phyloP scores from a whole-genome alignment of 2,888 invertebrate species.

The Ophraella communa region DNA sequence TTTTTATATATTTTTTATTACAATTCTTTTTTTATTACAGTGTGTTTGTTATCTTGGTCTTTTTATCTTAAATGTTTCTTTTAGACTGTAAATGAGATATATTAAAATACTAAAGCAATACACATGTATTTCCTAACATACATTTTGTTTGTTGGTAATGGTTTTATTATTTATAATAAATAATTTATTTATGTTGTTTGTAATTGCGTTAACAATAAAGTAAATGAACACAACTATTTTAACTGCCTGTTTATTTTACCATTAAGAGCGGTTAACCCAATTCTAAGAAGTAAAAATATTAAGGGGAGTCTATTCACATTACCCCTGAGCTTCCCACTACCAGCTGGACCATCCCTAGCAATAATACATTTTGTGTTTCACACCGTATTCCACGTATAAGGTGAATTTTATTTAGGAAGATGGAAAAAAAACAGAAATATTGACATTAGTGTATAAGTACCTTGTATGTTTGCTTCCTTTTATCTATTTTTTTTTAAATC shows the following conservation, averaged over 20 bases:
- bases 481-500: no score
- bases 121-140: slow-evolving; percentile 51
- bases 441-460: no score
- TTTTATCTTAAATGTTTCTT: slow-evolving; percentile 47
- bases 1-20: neutral
- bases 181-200: slow-evolving; percentile 23
- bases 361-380: no score
- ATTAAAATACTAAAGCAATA: slow-evolving; percentile 48
- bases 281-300: no score
- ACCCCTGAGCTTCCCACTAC: no score
- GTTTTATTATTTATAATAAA: slow-evolving; percentile 32
- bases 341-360: no score
- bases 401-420: no score
- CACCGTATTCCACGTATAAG: no score
- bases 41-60: slow-evolving; percentile 35
- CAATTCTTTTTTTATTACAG: slow-evolving; percentile 11
- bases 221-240: slow-evolving; percentile 9
- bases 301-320: no score
- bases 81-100: slow-evolving; percentile 43
- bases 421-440: no score
- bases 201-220: slow-evolving; percentile 24
- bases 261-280: no score
- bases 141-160: slow-evolving; percentile 52
- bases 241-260: neutral
- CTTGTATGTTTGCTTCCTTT: no score